Base-by-base conservation (phyloP, 2,888 invertebrate species). In the Melanostoma mellinum region DNA sequence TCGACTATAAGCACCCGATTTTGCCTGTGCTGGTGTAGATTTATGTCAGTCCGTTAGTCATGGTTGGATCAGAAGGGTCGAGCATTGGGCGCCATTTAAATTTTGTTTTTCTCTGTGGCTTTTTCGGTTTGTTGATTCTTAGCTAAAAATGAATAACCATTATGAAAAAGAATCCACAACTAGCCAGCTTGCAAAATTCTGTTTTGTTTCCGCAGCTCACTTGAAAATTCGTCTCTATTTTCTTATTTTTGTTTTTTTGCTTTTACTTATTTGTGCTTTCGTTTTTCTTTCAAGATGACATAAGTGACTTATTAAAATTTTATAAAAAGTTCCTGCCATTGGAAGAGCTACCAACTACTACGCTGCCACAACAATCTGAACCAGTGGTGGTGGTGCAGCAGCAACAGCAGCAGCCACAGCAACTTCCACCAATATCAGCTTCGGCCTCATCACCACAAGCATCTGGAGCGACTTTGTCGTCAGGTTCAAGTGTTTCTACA, bases 271-370 rank as follows among this genome's bases (percentile, higher is more conserved):
- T 33, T 30, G 53, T 67, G 53, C 20, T 53, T 30, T 48, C 55
- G 32, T 35, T 33, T 67, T 36, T 60, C n/a, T 52, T 87, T 87
- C 9, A 87, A 91, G 91, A 91, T 87, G 91, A 91, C 71, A 90
- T 90, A 78, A 91, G 88, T 85, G 91, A 91, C 86, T 88, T 91
- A 85, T 87, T 91, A 55, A 91, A 91, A 86, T 91, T 90, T 87
- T 90, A 90, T 76, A 91, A 90, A 86, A 91, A 89, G 84, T 86
- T 89, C 80, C 88, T 88, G n/a, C 67, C 85, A 20, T 77, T 82
- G 53, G 90, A 90, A 63, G 90, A 90, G 40, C 63, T 78, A 67
- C 71, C 84, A 72, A 78, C 86, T 60, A 61, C 82, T 71, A 55
- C 74, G 69, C 46, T 65, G 58, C 69, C 81, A 48, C 85, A 76